These are phyloP conservation scores for Aphodius granarius DNA, from an alignment of 2,888 invertebrate species.

Conservation along the genomic window DNA sequence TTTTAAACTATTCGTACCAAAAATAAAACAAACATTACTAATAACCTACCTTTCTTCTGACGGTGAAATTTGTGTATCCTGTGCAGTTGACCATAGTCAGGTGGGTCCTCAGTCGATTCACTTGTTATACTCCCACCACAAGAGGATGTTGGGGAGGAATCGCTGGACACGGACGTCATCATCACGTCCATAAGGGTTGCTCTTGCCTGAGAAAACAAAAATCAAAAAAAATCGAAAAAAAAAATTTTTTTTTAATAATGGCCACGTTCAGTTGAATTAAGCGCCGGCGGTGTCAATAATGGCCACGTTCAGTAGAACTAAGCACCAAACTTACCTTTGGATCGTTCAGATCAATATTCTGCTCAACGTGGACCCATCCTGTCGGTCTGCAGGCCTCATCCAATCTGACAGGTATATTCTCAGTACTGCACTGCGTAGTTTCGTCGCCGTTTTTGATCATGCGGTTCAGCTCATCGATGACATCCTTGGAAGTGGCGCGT, in stretches of 20 bases:
- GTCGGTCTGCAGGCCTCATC: constrained; percentile 72
- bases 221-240: not conserved
- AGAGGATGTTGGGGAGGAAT: constrained; percentile 69
- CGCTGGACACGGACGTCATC: constrained; percentile 65
- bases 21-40: not conserved
- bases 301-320: not conserved
- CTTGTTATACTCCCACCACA: constrained; percentile 65
- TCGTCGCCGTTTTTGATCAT: constrained; percentile 63
- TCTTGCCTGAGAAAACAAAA: constrained; percentile 60
- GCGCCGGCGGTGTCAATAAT: not conserved
- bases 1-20: not conserved
- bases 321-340: constrained; percentile 65
- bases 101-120: constrained; percentile 62
- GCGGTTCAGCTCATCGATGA: constrained; percentile 73
- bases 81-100: constrained; percentile 71
- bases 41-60: constrained; percentile 71
- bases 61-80: constrained; percentile 69
- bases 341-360: constrained; percentile 71
- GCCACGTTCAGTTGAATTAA: not conserved
- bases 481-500: constrained; percentile 74
- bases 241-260: not conserved
- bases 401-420: constrained; percentile 45
- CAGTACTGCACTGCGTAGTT: constrained; percentile 38
- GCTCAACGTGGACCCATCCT: constrained; percentile 79
- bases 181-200: constrained; percentile 77